Evolutionary conservation across 2,113 vertebrate genomes (phyloP), one percentile per base, ranked within the genome.

Genomic region (Oncorhynchus keta): DNA sequence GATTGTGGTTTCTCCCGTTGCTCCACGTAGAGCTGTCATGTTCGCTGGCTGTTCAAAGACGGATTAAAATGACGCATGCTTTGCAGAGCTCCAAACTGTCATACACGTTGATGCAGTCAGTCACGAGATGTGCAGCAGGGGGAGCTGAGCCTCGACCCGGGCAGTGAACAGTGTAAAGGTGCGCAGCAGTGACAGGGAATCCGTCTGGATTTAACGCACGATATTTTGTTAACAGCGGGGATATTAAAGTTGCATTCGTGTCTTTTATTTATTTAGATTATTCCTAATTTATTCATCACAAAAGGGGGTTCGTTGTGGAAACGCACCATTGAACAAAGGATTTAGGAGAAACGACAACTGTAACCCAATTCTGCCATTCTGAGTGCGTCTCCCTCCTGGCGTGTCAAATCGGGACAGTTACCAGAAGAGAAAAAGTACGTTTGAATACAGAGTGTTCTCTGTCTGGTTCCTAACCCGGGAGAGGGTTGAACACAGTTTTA

Each of bases 291-390:
- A 13, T 24, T 68, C 59, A 73, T 57, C 82, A 69, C 24, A 76
- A 69, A 73, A 76, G 18, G 61, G 55, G n/a, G 59, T 48, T 80
- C 78, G 79, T 83, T 74, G 73, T 6, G 9, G 66, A 82, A 81
- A 84, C 78, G 84, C 84, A 78, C 77, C 55, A 69, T 79, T 78
- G 73, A 87, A 90, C 88, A 90, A 90, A 91, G 87, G 90, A 86
- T 89, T 87, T 89, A 84, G 68, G 65, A 67, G 32, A 62, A 86
- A 85, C 74, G 18, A 55, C 2, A 28, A 79, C 16, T 45, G 68
- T 68, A 59, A 73, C 71, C 69, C 70, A 49, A 51, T 70, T 39
- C 72, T 72, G n/a, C 66, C 20, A 24, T 51, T 14, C 24, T n/a
- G n/a, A 77, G 49, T 49, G 64, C 35, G 69, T 57, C 49, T 22